Percentiles rank a stretch among this genome's conserved stretches.
phyloP scores from a whole-genome alignment of 92 coral and sea anemone genomes.

The Parazoanthus swiftii region DNA sequence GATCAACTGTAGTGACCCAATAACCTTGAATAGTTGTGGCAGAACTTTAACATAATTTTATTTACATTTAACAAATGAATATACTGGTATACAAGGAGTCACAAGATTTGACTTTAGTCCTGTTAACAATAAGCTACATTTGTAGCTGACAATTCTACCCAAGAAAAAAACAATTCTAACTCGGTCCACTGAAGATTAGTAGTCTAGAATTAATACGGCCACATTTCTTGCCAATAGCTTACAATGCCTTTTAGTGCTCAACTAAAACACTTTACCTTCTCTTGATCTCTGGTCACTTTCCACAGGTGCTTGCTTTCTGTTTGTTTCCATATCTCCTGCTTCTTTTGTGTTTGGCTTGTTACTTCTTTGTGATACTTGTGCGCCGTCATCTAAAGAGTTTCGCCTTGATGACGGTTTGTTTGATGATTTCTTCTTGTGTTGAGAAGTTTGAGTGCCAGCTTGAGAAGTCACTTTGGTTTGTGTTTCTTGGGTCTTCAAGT shows the following conservation, averaged over 20 bases:
- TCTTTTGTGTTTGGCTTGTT: constrained; percentile 46
- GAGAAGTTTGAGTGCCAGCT: constrained; percentile 79
- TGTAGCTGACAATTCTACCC: too few relatives aligned
- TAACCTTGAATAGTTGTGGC: too few relatives aligned
- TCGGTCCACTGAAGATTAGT: too few relatives aligned
- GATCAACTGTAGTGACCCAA: too few relatives aligned
- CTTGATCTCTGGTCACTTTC: constrained; percentile 52
- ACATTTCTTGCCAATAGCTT: neutral
- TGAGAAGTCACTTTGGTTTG: constrained; percentile 71
- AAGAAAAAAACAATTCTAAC: too few relatives aligned
- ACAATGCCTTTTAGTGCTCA: neutral
- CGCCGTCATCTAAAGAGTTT: constrained; percentile 70
- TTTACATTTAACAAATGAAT: too few relatives aligned
- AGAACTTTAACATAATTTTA: too few relatives aligned
- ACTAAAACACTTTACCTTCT: constrained; percentile 36
- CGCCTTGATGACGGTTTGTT: constrained; percentile 77
- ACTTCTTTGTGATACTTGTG: constrained; percentile 41
- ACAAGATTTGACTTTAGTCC: too few relatives aligned
- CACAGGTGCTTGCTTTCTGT: constrained; percentile 30
- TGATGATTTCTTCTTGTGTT: constrained; percentile 62
- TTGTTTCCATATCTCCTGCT: constrained; percentile 32
- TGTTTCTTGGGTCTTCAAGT: constrained; percentile 56
- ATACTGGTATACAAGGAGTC: too few relatives aligned
- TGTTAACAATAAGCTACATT: too few relatives aligned
- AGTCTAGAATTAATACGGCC: too few relatives aligned